Base-by-base conservation (phyloP, 2,113 vertebrate species). In the Cephalopterus ornatus region DNA sequence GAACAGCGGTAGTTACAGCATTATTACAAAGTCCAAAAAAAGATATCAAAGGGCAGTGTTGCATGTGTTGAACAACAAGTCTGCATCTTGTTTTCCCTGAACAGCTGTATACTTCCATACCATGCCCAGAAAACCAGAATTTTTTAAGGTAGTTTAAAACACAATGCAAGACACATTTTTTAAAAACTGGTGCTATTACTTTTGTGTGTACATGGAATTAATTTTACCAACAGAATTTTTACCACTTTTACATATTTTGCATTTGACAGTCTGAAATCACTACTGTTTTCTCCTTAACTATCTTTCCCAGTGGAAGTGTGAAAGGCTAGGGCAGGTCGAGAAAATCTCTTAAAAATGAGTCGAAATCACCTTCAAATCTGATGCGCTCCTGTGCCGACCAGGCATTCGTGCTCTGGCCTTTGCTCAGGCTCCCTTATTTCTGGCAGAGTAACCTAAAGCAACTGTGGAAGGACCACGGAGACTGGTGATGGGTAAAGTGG, bases 1-100 rank as follows among this genome's bases (percentile, higher is more conserved):
- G 97, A 98, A 96, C 98, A 98, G 97, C 80, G 28, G 97, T 95
- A 98, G 96, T 96, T 97, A 97, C 97, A 97, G 96, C 63, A 97
- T 96, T 98, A 97, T 97, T 97, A 98, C 93, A 94, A 96, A 97
- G 92, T 93, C 96, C 61, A 91, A 93, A 96, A 96, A 96, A 97
- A 97, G 86, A 97, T 97, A 98, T 98, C 97, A 98, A 98, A 98
- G 96, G 93, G 88, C 91, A 93, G 47, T 47, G 89, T 84, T 95
- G 91, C 91, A 94, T 39, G 77, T 92, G 88, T 58, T 17, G 87
- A 97, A 96, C 88, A 96, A 96, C 92, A 96, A 95, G 97, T 82
- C 84, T 35, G 67, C 2, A 1, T 27, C 49, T 42, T 78, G 75
- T 92, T 59, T 9, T 0, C 79, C 95, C 86, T 35, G 77, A 93